Percentiles rank a stretch among this genome's conserved stretches.
These are phyloP conservation scores for Silvanus unidentatus DNA, from an alignment of 2,888 invertebrate species.

Conservation along the genomic window DNA sequence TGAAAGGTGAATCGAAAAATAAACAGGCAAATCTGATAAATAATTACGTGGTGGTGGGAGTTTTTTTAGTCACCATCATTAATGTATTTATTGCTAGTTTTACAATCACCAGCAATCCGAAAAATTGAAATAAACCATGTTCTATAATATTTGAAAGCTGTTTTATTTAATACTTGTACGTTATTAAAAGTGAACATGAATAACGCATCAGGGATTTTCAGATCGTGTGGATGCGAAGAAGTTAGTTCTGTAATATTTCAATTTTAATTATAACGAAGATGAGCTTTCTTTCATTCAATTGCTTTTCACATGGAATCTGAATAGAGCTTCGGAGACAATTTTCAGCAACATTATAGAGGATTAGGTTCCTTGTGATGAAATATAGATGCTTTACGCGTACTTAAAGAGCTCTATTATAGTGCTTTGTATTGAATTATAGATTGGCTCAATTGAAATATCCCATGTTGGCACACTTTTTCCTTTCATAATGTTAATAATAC, in stretches of 20 bases:
- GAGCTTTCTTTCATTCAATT: slow-evolving; percentile 1
- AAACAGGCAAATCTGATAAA: slow-evolving; percentile 51
- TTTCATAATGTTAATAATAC: too few relatives aligned
- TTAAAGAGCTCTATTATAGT: slow-evolving; percentile 7
- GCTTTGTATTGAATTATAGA: slow-evolving; percentile 6
- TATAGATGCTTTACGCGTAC: slow-evolving; percentile 8
- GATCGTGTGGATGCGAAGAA: neutral
- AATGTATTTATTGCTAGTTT: slow-evolving; percentile 64
- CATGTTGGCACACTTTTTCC: neutral
- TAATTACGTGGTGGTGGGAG: slow-evolving; percentile 56
- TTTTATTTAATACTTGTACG: slow-evolving; percentile 4
- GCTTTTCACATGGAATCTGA: slow-evolving; percentile 5
- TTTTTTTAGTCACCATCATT: slow-evolving; percentile 62
- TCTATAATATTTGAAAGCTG: neutral
- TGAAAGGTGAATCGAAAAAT: slow-evolving; percentile 49
- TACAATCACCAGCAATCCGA: slow-evolving; percentile 43
- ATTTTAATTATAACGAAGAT: slow-evolving; percentile 6
- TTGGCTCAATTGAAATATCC: slow-evolving; percentile 3
- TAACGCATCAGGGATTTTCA: slow-evolving; percentile 1
- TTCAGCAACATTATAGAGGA: slow-evolving; percentile 7
- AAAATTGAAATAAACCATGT: neutral
- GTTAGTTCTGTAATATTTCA: slow-evolving; percentile 4
- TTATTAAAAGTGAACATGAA: slow-evolving; percentile 1
- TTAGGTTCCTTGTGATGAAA: slow-evolving; percentile 3
- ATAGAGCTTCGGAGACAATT: slow-evolving; percentile 5